Evolutionary conservation across 2,113 vertebrate species (phyloP).

Genomic region (Sclerurus mexicanus): DNA sequence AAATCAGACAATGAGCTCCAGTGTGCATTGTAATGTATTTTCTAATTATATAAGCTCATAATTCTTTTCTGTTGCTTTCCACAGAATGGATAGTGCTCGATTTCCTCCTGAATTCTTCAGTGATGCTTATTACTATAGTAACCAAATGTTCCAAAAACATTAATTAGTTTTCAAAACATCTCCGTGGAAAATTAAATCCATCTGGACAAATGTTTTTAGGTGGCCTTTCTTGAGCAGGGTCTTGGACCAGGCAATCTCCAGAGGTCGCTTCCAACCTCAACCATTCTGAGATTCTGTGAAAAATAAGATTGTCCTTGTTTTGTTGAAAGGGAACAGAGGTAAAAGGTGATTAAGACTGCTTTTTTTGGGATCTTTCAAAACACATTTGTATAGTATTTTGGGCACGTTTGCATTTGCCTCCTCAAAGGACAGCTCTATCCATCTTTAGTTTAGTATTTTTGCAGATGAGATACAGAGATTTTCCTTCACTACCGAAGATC

Average conservation of each 20-base stretch:
- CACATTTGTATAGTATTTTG: background rate
- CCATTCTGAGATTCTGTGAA: background rate
- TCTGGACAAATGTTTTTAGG: background rate
- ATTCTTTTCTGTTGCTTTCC: background rate
- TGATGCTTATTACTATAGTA: conserved; percentile 20
- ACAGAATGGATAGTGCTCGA: background rate
- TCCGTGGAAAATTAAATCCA: background rate
- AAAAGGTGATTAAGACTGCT: background rate
- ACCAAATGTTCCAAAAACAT: background rate
- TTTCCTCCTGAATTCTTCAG: background rate
- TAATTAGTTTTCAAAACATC: conserved; percentile 17
- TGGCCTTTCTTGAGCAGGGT: background rate
- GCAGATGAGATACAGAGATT: background rate
- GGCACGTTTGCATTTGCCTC: background rate
- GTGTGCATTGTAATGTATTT: background rate
- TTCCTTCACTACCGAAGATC: background rate
- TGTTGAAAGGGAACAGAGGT: background rate
- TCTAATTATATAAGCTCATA: background rate
- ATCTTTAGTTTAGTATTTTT: background rate
- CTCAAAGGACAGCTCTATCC: background rate
- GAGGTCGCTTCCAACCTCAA: background rate
- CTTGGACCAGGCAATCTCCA: background rate
- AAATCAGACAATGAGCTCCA: background rate
- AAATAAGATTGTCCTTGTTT: background rate
- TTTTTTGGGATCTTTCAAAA: background rate